phyloP scores from a whole-genome alignment of 1,140 invertebrate species.

The Solen grandis region DNA sequence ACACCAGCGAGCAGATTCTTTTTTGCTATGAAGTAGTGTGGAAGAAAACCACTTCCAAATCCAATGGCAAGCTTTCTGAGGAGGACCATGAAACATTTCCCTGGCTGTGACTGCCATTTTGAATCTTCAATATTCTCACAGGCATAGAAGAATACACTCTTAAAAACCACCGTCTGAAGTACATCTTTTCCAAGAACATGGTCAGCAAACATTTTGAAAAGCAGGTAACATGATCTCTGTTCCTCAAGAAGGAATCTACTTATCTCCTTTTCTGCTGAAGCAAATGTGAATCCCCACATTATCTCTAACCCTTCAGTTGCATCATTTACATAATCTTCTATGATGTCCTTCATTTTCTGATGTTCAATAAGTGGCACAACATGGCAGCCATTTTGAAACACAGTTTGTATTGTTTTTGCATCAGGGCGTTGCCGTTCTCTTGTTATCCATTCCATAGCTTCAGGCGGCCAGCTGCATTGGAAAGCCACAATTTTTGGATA shows the following conservation, averaged over 20 bases:
- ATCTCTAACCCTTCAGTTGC: background rate
- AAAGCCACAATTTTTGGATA: background rate
- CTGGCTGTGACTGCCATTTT: constrained; percentile 16
- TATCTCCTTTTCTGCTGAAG: constrained; percentile 19
- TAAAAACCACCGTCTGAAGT: background rate
- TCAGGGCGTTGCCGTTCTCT: background rate
- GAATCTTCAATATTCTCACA: constrained; percentile 19
- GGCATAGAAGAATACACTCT: constrained; percentile 29
- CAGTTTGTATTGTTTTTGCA: background rate
- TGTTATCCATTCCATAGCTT: background rate
- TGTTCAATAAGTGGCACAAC: background rate
- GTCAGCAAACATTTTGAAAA: background rate
- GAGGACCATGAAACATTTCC: constrained; percentile 6
- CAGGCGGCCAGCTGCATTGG: background rate
- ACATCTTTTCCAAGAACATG: background rate
- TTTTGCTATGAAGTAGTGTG: constrained; percentile 14
- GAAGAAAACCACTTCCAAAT: background rate
- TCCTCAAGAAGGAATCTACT: background rate
- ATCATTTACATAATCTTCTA: background rate
- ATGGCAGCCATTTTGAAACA: constrained; percentile 6
- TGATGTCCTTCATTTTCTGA: background rate
- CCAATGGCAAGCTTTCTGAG: constrained; percentile 3
- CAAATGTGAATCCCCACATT: constrained; percentile 16
- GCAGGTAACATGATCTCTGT: constrained; percentile 5
- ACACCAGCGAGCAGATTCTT: background rate